Evolutionary conservation across 1,140 invertebrate genomes (phyloP).

Genomic region (Lordiphosa mommai): DNA sequence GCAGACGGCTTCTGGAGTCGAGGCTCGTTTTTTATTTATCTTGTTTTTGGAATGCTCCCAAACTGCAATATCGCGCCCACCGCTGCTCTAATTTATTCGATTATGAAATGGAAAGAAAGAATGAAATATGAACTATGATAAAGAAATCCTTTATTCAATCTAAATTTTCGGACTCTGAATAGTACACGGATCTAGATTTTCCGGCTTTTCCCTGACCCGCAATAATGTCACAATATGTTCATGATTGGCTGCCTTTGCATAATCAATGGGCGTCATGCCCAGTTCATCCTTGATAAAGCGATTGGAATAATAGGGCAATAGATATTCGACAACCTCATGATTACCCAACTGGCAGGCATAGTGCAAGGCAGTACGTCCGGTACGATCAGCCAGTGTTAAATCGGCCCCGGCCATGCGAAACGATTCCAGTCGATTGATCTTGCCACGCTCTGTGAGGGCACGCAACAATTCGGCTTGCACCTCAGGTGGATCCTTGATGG

Average conservation of each 20-base stretch:
- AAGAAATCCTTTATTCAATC: too few species aligned
- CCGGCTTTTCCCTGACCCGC: slow-evolving; percentile 22
- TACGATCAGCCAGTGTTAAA: slow-evolving; percentile 82
- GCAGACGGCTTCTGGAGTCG: too few species aligned
- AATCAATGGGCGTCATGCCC: slow-evolving; percentile 80
- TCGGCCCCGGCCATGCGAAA: slow-evolving; percentile 84
- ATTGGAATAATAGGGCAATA: slow-evolving; percentile 79
- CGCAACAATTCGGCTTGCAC: slow-evolving; percentile 83
- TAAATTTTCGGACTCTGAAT: too few species aligned
- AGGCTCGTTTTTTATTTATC: too few species aligned
- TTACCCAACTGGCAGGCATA: slow-evolving; percentile 81
- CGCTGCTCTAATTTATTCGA: too few species aligned
- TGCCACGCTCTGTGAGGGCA: slow-evolving; percentile 82
- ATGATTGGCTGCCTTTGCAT: slow-evolving; percentile 77
- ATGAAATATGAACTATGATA: too few species aligned
- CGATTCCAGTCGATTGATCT: slow-evolving; percentile 82
- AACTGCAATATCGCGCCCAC: too few species aligned
- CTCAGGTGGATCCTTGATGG: slow-evolving; percentile 80
- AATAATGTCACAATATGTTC: slow-evolving; percentile 29
- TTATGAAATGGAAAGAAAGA: too few species aligned
- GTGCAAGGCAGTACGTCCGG: slow-evolving; percentile 84
- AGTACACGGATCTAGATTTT: background rate
- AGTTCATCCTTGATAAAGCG: slow-evolving; percentile 74
- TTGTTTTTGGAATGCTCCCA: too few species aligned
- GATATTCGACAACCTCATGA: slow-evolving; percentile 69